phyloP scores from a whole-genome alignment of 2,797 vertebrate genomes.

The Masticophis lateralis region DNA sequence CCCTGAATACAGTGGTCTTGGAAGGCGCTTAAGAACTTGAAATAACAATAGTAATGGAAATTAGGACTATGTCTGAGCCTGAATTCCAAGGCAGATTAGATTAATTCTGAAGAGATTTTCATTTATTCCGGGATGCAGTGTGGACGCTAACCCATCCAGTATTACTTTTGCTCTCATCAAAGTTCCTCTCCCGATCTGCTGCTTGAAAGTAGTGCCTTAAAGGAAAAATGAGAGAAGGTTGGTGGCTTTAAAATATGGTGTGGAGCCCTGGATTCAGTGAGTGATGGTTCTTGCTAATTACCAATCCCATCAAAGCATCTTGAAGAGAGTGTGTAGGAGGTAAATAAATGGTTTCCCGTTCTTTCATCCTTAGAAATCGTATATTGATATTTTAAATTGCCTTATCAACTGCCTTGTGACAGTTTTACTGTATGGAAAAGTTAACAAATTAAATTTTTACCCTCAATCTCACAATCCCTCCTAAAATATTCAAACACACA shows the following conservation, averaged over 20 bases:
- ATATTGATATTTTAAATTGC: neutral
- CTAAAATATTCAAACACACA: neutral
- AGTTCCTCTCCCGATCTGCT: neutral
- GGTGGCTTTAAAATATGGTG: neutral
- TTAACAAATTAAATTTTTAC: neutral
- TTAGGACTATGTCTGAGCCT: neutral
- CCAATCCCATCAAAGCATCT: neutral
- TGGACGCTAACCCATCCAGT: neutral
- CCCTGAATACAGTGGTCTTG: neutral
- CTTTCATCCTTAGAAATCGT: neutral
- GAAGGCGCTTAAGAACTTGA: neutral
- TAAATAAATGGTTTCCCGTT: neutral
- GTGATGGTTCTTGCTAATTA: neutral
- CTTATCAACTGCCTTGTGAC: neutral
- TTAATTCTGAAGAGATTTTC: neutral
- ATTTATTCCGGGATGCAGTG: neutral
- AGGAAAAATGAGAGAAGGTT: neutral
- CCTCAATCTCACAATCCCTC: neutral
- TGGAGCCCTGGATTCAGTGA: neutral
- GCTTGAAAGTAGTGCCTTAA: neutral
- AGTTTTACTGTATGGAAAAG: neutral
- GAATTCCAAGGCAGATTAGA: neutral
- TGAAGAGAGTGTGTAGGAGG: neutral
- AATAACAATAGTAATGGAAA: neutral
- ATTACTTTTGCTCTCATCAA: neutral